Percentiles rank a stretch among this genome's conserved stretches.
These are phyloP conservation scores for Andrena praecox DNA, from an alignment of 2,888 invertebrate genomes.

Conservation along the genomic window DNA sequence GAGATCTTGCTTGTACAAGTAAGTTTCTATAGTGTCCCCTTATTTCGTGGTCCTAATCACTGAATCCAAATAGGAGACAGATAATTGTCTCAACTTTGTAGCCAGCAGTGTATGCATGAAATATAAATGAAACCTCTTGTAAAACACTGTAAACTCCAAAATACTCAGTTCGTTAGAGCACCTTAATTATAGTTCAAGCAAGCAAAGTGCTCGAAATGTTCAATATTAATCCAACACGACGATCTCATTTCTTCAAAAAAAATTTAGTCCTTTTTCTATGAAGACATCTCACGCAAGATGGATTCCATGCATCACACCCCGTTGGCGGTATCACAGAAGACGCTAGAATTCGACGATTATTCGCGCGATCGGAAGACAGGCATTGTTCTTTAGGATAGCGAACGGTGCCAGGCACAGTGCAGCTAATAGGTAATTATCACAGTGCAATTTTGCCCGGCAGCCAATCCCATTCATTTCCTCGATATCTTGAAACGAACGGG, in stretches of 20 bases:
- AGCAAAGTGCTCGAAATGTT: too few species aligned
- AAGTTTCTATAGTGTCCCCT: too few species aligned
- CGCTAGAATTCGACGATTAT: slow-evolving; percentile 42
- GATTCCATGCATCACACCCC: background rate
- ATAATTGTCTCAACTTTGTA: too few species aligned
- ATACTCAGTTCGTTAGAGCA: too few species aligned
- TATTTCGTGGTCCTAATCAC: too few species aligned
- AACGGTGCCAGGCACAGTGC: slow-evolving; percentile 69
- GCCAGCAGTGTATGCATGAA: too few species aligned
- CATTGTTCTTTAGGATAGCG: slow-evolving; percentile 63
- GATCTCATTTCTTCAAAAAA: background rate
- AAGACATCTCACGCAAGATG: background rate
- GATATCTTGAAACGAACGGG: slow-evolving; percentile 80
- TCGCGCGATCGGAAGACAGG: slow-evolving; percentile 42
- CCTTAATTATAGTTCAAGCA: too few species aligned
- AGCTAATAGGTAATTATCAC: slow-evolving; percentile 83
- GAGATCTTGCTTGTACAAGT: too few species aligned
- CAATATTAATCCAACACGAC: too few species aligned
- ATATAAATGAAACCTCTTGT: too few species aligned
- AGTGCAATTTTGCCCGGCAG: slow-evolving; percentile 78
- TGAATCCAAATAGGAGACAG: too few species aligned
- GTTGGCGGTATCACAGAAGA: slow-evolving; percentile 26
- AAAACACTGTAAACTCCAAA: too few species aligned
- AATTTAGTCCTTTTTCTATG: background rate
- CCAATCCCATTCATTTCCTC: slow-evolving; percentile 84